These are phyloP conservation scores for Drosophila repleta DNA, from an alignment of 1,140 invertebrate genomes.

Conservation along the genomic window DNA sequence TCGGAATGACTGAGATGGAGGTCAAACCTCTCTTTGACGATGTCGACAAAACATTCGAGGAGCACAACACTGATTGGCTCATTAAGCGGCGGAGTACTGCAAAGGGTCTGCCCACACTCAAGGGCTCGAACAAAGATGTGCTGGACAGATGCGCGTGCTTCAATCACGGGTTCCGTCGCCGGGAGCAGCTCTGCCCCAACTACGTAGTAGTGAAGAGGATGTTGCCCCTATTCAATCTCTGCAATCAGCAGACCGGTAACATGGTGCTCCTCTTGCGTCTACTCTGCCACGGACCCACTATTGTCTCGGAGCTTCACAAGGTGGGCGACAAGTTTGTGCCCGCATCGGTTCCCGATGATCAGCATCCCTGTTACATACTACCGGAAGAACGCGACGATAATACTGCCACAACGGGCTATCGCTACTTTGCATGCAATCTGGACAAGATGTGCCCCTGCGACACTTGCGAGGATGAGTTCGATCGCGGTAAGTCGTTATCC, in stretches of 20 bases:
- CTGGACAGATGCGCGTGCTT: slow-evolving; percentile 66
- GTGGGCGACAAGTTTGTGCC: not conserved
- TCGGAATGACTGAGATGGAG: slow-evolving; percentile 64
- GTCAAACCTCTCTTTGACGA: slow-evolving; percentile 68
- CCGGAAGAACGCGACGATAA: not conserved
- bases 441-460: slow-evolving; percentile 63
- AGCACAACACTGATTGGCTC: slow-evolving; percentile 67
- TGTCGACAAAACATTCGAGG: slow-evolving; percentile 62
- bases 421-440: slow-evolving; percentile 66
- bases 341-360: not conserved
- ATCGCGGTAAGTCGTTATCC: slow-evolving; percentile 44
- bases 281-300: slow-evolving; percentile 67
- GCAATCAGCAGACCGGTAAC: slow-evolving; percentile 72
- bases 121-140: slow-evolving; percentile 27
- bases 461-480: slow-evolving; percentile 59
- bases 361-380: slow-evolving; percentile 12
- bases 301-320: slow-evolving; percentile 58
- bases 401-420: slow-evolving; percentile 20
- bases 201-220: slow-evolving; percentile 60
- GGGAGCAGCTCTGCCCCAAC: slow-evolving; percentile 65
- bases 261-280: slow-evolving; percentile 67
- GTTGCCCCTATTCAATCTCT: slow-evolving; percentile 71
- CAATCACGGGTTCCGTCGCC: slow-evolving; percentile 25
- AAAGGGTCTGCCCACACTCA: slow-evolving; percentile 44
- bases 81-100: slow-evolving; percentile 32